A percentile compares a stretch with the other conserved stretches of the same genome.
Conservation (phyloP, 2,888 invertebrate species). For the Caenorhabditis macrosperma region DNA sequence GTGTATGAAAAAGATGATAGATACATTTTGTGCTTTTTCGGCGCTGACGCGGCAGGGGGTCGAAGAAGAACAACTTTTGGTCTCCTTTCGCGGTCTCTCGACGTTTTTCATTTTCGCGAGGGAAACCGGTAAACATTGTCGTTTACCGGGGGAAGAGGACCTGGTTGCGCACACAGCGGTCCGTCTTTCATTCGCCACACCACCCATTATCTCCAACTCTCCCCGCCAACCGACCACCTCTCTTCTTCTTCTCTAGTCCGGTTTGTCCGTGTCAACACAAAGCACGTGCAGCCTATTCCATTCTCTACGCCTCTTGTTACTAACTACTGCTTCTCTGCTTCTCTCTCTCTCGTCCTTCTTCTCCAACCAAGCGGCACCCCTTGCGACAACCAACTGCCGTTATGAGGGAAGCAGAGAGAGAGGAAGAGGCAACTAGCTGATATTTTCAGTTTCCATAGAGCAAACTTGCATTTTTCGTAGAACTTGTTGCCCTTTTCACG, state of each 20-base stretch:
- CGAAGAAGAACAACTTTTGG: not conserved
- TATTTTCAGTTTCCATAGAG: not conserved
- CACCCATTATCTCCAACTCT: slow-evolving; percentile 10
- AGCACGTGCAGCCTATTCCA: slow-evolving; percentile 56
- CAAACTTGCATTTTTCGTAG: not conserved
- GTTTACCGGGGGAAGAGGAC: not conserved
- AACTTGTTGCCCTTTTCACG: not conserved
- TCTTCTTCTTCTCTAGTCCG: slow-evolving; percentile 15
- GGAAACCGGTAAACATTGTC: not conserved
- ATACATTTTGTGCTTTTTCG: slow-evolving; percentile 13
- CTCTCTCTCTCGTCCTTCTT: not conserved
- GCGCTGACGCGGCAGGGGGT: not conserved
- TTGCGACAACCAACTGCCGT: slow-evolving; percentile 44
- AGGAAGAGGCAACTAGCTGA: slow-evolving; percentile 6
- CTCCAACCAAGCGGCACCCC: slow-evolving; percentile 20
- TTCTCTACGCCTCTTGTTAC: slow-evolving; percentile 19
- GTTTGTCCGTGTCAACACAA: slow-evolving; percentile 44
- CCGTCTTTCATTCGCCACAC: not conserved
- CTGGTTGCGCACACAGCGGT: not conserved
- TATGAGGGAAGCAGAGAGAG: not conserved
- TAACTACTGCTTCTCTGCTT: slow-evolving; percentile 1
- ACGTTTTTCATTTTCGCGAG: not conserved
- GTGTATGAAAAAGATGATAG: slow-evolving; percentile 10
- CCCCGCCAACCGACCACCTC: not conserved
- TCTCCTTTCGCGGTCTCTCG: not conserved